phyloP scores from a whole-genome alignment of 2,888 invertebrate genomes.

The Mesorhabditis spiculigera region DNA sequence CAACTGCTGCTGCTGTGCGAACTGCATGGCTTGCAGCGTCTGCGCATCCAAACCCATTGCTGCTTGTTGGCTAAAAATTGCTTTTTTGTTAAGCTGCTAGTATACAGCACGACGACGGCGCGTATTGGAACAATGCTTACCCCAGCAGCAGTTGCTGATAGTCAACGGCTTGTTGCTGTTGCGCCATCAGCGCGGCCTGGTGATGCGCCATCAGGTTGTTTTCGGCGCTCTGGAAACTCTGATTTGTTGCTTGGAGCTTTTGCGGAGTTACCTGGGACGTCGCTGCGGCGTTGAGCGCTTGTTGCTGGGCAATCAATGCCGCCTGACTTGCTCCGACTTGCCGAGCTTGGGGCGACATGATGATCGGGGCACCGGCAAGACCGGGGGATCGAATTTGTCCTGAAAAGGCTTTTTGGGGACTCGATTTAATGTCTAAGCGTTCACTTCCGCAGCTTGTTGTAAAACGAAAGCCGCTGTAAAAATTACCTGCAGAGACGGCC shows the following conservation, averaged over 20 bases:
- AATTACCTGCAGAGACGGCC: neutral
- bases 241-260: neutral
- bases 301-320: slow-evolving; percentile 10
- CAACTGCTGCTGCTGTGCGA: neutral
- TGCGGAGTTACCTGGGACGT: slow-evolving; percentile 9
- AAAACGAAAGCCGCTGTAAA: slow-evolving; percentile 26
- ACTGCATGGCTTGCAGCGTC: slow-evolving; percentile 2
- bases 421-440: slow-evolving; percentile 15
- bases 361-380: slow-evolving; percentile 44
- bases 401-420: neutral
- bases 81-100: neutral
- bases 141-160: slow-evolving; percentile 41
- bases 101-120: too few species aligned
- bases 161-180: slow-evolving; percentile 34
- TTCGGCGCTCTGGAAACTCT: neutral
- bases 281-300: slow-evolving; percentile 11
- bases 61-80: neutral
- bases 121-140: slow-evolving; percentile 24
- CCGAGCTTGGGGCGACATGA: slow-evolving; percentile 42
- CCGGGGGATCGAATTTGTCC: slow-evolving; percentile 1
- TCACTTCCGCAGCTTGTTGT: slow-evolving; percentile 17
- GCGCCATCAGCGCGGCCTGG: slow-evolving; percentile 34
- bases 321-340: slow-evolving; percentile 19
- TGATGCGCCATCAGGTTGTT: slow-evolving; percentile 23
- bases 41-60: neutral